phyloP scores from a whole-genome alignment of 2,888 invertebrate genomes.

The Cotesia congregata region DNA sequence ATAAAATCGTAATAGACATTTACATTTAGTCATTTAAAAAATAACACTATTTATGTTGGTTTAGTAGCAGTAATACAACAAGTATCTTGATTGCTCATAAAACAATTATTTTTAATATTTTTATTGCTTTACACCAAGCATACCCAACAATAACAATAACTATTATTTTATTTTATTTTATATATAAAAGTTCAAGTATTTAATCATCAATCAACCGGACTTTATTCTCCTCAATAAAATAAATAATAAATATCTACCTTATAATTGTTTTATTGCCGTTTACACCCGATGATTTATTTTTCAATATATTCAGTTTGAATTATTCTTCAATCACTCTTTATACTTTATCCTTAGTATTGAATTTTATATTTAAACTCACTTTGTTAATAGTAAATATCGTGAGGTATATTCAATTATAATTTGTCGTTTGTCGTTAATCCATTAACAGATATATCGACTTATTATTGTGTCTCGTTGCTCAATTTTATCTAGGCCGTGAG shows the following conservation, averaged over 20 bases:
- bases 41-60: no score
- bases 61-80: no score
- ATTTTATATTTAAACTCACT: neutral
- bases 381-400: slow-evolving; percentile 9
- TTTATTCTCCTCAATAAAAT: slow-evolving; percentile 7
- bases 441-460: slow-evolving; percentile 16
- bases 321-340: neutral
- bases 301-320: slow-evolving; percentile 11
- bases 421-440: slow-evolving; percentile 11
- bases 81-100: neutral
- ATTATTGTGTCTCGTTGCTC: neutral
- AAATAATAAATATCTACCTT: neutral
- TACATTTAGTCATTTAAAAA: no score
- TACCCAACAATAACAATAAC: slow-evolving; percentile 23
- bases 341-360: neutral
- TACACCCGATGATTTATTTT: neutral
- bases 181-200: neutral
- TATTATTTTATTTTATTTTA: neutral
- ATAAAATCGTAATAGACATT: neutral
- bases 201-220: slow-evolving; percentile 22
- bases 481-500: neutral
- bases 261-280: neutral
- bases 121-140: slow-evolving; percentile 5
- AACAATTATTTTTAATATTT: neutral
- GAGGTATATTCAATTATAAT: slow-evolving; percentile 19